A percentile compares a stretch with the other conserved stretches of the same genome.
These are phyloP conservation scores for Myotis pilosus DNA, from an alignment of 2,797 vertebrate species.

Conservation along the genomic window DNA sequence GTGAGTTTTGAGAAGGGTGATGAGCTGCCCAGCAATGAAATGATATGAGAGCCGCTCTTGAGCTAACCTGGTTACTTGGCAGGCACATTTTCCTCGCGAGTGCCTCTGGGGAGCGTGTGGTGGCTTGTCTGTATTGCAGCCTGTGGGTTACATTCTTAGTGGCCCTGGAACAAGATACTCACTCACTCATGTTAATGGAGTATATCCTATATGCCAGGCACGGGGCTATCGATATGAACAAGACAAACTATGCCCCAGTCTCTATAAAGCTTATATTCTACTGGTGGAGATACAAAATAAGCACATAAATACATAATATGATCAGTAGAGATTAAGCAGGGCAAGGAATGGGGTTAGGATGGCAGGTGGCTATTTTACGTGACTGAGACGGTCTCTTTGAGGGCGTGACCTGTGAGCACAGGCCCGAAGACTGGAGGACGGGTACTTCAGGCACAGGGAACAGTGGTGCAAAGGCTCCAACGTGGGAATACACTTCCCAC, in stretches of 20 bases:
- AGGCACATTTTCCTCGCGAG: background rate
- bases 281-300: background rate
- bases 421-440: background rate
- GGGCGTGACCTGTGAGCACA: background rate
- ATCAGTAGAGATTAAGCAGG: background rate
- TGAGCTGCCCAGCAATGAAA: background rate
- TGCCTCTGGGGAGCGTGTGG: background rate
- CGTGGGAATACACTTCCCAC: background rate
- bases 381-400: background rate
- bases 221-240: background rate
- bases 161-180: background rate
- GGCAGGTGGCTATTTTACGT: background rate
- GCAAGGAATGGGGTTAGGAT: background rate
- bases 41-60: background rate
- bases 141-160: background rate
- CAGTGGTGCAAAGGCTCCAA: background rate
- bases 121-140: background rate
- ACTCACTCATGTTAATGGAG: background rate
- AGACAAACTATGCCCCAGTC: background rate
- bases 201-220: background rate
- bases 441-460: background rate
- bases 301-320: background rate
- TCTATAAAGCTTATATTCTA: background rate
- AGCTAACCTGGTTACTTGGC: background rate
- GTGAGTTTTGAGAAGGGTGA: background rate